These are phyloP conservation scores for Hypolimnas misippus DNA, from an alignment of 2,888 invertebrate species.

Conservation along the genomic window DNA sequence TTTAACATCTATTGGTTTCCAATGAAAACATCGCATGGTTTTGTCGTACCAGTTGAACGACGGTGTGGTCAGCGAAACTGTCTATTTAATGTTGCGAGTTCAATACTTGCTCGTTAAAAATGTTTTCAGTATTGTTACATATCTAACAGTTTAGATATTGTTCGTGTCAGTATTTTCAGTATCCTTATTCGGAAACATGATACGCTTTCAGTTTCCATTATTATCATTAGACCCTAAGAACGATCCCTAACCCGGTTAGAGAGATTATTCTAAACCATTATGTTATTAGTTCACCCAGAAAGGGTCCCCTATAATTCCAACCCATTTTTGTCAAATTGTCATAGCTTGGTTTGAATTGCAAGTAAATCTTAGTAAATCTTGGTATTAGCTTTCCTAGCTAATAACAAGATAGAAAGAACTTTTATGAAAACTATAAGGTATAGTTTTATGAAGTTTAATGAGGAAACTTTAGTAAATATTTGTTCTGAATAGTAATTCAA, in stretches of 20 bases:
- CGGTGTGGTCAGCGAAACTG: too few species aligned
- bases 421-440: neutral
- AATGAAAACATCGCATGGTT: too few species aligned
- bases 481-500: neutral
- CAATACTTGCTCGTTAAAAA: neutral
- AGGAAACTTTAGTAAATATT: neutral
- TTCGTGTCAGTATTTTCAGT: neutral
- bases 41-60: too few species aligned
- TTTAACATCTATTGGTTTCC: too few species aligned
- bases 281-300: conserved; percentile 8
- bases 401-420: too few species aligned
- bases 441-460: neutral
- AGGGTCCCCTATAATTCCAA: neutral
- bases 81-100: neutral
- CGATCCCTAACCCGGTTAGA: neutral
- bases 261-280: neutral
- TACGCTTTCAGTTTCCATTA: conserved; percentile 6
- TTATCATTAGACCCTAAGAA: conserved; percentile 5
- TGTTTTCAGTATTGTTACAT: neutral
- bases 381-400: too few species aligned
- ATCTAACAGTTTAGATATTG: neutral
- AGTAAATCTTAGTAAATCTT: neutral
- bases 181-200: neutral
- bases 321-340: neutral
- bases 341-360: neutral